These are phyloP conservation scores for Sacculina carcini DNA, from an alignment of 2,888 invertebrate species.

Conservation along the genomic window DNA sequence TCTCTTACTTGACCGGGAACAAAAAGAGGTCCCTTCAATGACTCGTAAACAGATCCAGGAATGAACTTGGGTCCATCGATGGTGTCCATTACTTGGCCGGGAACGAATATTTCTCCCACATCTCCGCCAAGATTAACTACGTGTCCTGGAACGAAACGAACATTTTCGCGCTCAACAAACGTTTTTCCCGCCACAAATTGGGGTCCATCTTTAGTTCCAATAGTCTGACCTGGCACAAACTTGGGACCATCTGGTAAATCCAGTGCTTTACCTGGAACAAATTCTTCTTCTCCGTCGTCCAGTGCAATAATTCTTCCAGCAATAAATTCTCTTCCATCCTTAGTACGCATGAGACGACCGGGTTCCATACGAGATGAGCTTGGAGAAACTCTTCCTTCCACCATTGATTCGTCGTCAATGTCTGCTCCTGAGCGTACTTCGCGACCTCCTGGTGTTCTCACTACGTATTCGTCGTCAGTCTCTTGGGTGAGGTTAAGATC, in stretches of 20 bases:
- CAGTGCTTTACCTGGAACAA: slow-evolving; percentile 8
- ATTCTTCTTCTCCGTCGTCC: slow-evolving; percentile 15
- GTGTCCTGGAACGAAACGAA: neutral
- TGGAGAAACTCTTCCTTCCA: neutral
- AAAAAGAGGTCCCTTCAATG: slow-evolving; percentile 36
- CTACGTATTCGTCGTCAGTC: neutral
- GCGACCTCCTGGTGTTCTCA: neutral
- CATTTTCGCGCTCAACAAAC: neutral
- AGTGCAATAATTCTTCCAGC: slow-evolving; percentile 35
- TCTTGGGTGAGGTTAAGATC: neutral
- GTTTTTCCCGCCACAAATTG: neutral
- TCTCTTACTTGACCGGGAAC: slow-evolving; percentile 49
- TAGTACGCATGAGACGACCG: neutral
- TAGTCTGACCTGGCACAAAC: neutral
- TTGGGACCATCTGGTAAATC: slow-evolving; percentile 14
- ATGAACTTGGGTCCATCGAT: slow-evolving; percentile 42
- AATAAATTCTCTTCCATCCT: slow-evolving; percentile 17
- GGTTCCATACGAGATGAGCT: neutral
- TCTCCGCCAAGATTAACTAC: neutral
- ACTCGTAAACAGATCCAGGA: slow-evolving; percentile 42
- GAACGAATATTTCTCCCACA: slow-evolving; percentile 32
- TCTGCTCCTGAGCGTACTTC: neutral
- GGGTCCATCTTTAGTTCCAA: neutral
- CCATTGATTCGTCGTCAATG: neutral
- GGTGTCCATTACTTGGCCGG: slow-evolving; percentile 39